Conservation (phyloP, 2,888 invertebrate genomes). For the Pristionchus japonicus region DNA sequence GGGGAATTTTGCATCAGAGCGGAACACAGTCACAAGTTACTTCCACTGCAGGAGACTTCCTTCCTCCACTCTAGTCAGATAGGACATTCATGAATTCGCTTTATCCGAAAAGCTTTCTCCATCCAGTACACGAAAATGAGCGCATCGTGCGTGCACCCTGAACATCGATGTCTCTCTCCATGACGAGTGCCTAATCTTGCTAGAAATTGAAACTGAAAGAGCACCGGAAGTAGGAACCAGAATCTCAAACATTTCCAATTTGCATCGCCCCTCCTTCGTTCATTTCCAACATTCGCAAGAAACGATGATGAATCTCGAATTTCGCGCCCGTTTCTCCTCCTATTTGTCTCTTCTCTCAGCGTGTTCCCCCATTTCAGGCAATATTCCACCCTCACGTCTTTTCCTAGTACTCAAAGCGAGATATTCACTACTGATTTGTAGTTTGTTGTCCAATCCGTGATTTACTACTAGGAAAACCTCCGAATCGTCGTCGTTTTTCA, state of each 20-base stretch:
- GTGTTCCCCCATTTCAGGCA: background rate
- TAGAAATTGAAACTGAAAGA: background rate
- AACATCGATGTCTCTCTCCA: too few relatives aligned
- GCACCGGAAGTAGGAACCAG: background rate
- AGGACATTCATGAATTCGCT: too few relatives aligned
- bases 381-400: background rate
- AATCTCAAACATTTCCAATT: background rate
- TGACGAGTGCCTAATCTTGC: too few relatives aligned
- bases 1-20: background rate
- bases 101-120: too few relatives aligned
- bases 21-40: background rate
- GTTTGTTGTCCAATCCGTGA: background rate
- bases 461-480: background rate
- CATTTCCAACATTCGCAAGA: background rate
- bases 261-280: background rate
- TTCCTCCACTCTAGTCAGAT: background rate
- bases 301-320: slow-evolving; percentile 7
- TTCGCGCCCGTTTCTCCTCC: background rate
- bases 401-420: background rate
- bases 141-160: too few relatives aligned
- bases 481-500: background rate
- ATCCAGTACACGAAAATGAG: too few relatives aligned
- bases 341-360: background rate
- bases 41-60: background rate
- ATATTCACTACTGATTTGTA: background rate